phyloP scores from a whole-genome alignment of 2,113 vertebrate genomes.

The Mesitornis unicolor region DNA sequence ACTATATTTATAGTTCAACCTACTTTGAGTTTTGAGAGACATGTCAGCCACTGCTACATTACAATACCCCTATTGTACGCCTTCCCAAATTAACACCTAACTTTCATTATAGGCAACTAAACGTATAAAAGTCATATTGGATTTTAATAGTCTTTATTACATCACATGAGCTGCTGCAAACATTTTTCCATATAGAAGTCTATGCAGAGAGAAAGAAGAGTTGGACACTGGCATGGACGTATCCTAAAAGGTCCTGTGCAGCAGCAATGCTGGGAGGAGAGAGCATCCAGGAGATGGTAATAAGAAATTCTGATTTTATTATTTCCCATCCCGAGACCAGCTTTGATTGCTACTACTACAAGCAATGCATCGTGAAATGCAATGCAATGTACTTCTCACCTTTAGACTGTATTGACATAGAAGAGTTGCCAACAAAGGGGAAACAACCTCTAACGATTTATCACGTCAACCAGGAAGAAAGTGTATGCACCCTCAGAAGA shows the following conservation, averaged over 20 bases:
- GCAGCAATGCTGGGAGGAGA: background rate
- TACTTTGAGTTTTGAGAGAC: slow-evolving; percentile 37
- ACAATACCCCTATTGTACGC: slow-evolving; percentile 30
- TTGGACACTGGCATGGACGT: accelerated
- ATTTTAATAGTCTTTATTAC: background rate
- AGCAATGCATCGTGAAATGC: no score
- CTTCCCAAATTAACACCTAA: slow-evolving; percentile 17
- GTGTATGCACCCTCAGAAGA: no score
- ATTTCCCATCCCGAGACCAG: background rate
- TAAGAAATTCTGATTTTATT: background rate
- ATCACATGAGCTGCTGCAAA: background rate
- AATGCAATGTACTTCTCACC: no score
- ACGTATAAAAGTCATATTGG: background rate
- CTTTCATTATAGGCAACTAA: background rate
- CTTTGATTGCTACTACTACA: no score
- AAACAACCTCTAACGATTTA: no score
- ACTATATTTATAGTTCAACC: slow-evolving; percentile 51
- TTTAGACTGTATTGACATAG: no score
- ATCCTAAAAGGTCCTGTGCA: background rate
- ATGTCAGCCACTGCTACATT: slow-evolving; percentile 23
- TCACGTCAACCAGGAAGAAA: no score
- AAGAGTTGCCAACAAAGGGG: no score
- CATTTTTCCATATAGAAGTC: background rate
- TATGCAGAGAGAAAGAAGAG: accelerated
- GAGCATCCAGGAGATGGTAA: background rate